Conservation (phyloP, 2,888 invertebrate species). For the Mythimna pallens region DNA sequence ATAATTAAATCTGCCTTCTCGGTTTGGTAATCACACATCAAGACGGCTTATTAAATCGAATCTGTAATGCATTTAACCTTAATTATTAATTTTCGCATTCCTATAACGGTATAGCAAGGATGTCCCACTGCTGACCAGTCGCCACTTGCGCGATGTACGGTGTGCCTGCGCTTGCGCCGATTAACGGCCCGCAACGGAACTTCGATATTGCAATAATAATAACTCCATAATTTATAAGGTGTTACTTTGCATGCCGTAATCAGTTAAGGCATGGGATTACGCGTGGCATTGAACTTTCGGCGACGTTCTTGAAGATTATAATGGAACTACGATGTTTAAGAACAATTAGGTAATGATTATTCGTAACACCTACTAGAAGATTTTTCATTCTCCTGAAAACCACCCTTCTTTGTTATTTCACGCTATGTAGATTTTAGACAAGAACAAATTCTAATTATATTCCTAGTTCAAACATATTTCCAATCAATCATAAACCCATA, state of each 20-base stretch:
- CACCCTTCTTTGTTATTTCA: neutral
- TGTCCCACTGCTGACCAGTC: conserved; percentile 44
- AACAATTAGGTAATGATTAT: no score
- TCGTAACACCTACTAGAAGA: neutral
- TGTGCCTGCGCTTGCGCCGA: conserved; percentile 29
- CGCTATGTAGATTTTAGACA: no score
- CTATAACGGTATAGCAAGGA: conserved; percentile 56
- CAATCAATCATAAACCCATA: neutral
- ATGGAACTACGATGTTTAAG: neutral
- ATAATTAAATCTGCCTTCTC: conserved; percentile 3
- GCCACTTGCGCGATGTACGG: conserved; percentile 19
- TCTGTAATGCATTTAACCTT: conserved; percentile 49
- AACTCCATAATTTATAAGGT: conserved; percentile 64
- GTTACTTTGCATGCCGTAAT: conserved; percentile 49
- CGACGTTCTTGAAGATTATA: neutral
- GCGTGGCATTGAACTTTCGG: conserved; percentile 19
- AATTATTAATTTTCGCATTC: conserved; percentile 56
- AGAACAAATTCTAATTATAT: no score
- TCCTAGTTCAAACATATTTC: neutral
- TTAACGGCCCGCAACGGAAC: conserved; percentile 70
- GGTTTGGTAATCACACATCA: conserved; percentile 29
- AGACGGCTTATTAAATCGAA: conserved; percentile 41
- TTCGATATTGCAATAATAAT: conserved; percentile 66
- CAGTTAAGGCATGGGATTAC: conserved; percentile 36
- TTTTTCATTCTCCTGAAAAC: neutral